phyloP scores from a whole-genome alignment of 2,888 invertebrate species.

The Melolontha melolontha region DNA sequence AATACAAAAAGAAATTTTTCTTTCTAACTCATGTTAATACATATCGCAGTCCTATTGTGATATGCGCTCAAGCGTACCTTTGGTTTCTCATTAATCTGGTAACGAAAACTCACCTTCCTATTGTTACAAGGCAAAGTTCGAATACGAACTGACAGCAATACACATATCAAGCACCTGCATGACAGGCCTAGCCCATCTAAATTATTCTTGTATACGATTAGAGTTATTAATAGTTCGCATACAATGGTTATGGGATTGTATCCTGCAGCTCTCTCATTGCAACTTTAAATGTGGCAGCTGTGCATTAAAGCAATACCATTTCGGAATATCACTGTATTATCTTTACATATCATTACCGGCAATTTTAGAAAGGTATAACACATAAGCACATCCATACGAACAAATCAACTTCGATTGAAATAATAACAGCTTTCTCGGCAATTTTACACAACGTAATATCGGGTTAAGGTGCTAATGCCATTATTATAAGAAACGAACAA shows the following conservation, averaged over 20 bases:
- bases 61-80: not conserved
- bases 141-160: slow-evolving; percentile 40
- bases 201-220: slow-evolving; percentile 45
- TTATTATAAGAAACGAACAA: slow-evolving; percentile 52
- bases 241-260: slow-evolving; percentile 40
- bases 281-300: slow-evolving; percentile 43
- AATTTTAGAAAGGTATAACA: slow-evolving; percentile 30
- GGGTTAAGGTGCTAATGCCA: slow-evolving; percentile 56
- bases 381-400: slow-evolving; percentile 3
- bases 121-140: slow-evolving; percentile 30
- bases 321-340: slow-evolving; percentile 34
- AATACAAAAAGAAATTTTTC: slow-evolving; percentile 13
- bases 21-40: not conserved
- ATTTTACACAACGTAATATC: slow-evolving; percentile 53
- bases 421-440: slow-evolving; percentile 36
- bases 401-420: slow-evolving; percentile 37
- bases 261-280: slow-evolving; percentile 42
- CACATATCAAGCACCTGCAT: slow-evolving; percentile 46
- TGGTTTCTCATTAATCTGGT: slow-evolving; percentile 38
- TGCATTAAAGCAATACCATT: slow-evolving; percentile 18
- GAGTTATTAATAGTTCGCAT: slow-evolving; percentile 47
- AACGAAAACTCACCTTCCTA: slow-evolving; percentile 38
- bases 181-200: slow-evolving; percentile 44
- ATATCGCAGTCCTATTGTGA: not conserved
- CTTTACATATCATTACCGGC: slow-evolving; percentile 37